Base-by-base conservation (phyloP, 2,113 vertebrate species). In the Bufo bufo region DNA sequence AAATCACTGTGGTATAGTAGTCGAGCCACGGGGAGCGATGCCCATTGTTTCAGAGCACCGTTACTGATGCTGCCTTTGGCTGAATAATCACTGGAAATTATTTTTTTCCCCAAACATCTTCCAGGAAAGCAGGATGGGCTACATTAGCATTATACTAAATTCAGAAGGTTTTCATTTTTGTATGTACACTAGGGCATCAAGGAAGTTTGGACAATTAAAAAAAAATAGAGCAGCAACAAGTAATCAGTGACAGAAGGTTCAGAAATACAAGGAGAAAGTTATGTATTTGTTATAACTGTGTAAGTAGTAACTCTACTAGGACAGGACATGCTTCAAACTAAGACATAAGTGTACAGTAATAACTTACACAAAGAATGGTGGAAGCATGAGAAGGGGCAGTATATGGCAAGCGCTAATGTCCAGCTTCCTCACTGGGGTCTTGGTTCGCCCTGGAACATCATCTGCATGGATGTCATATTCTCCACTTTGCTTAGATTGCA, bases 151-250 rank as follows among this genome's bases (percentile, higher is more conserved):
- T 78, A 54, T 50, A 65, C n/a, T 20, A 23, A 78, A 61, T 65
- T 78, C 85, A 86, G 58, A 54, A 86, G 75, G 85, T 86, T 86
- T 86, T 77, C n/a, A 86, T 86, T 78, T 77, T 49, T 19, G 59
- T 66, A 17, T 86, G 74, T 77, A 86, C 50, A 54, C 75, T 86
- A 23, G 74, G 23, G 65, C n/a, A 78, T 23, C 14, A 66, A 66
- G 56, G 85, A 65, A 63, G 19, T 66, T 65, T 86, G 75, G 20
- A 52, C 59, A 65, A 78, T 79, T 86, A 78, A 78, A 66, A 33
- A 33, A 33, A 85, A 75, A 63, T 65, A 33, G 65, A 59, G 2
- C 23, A 33, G 52, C 13, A 61, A 86, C 3, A 20, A 78, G 19
- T 86, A 86, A 86, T 78, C 47, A 78, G 4, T 4, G 85, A 86